Evolutionary conservation across 2,797 vertebrate species (phyloP).

Genomic region (Ptychadena robeensis): DNA sequence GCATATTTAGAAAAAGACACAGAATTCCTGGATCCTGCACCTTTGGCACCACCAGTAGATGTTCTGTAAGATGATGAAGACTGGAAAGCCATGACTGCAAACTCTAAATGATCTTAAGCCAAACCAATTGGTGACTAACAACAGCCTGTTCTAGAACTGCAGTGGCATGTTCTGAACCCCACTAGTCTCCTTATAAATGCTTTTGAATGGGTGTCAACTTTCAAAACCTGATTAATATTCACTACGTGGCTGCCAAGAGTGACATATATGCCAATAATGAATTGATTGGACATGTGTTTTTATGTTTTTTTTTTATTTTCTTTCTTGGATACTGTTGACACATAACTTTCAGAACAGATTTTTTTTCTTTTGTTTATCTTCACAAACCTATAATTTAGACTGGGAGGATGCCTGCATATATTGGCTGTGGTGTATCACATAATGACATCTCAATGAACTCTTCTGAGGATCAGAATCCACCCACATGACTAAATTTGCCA

Average conservation of each 20-base stretch:
- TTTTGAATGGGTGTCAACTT: conserved; percentile 56
- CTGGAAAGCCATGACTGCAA: conserved; percentile 36
- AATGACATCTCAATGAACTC: conserved; percentile 50
- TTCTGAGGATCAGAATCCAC: conserved; percentile 30
- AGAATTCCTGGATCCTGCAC: conserved; percentile 27
- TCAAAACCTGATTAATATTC: conserved; percentile 51
- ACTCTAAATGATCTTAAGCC: conserved; percentile 8
- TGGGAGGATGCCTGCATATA: conserved; percentile 34
- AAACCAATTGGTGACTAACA: not conserved
- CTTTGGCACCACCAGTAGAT: conserved; percentile 39
- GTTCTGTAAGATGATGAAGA: conserved; percentile 35
- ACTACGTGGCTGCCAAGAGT: conserved; percentile 28
- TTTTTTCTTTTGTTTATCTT: conserved; percentile 52
- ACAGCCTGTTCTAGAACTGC: conserved; percentile 38
- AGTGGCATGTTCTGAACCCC: conserved; percentile 11
- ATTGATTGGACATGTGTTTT: conserved; percentile 38
- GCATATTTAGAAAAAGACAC: conserved; percentile 54
- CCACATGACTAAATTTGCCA: conserved; percentile 40
- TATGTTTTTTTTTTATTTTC: conserved; percentile 26
- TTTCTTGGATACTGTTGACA: conserved; percentile 54
- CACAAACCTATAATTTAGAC: conserved; percentile 56
- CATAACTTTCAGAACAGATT: conserved; percentile 31
- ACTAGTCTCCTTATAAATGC: conserved; percentile 51
- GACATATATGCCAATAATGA: conserved; percentile 43
- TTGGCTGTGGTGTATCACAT: conserved; percentile 5